Evolutionary conservation across 1,140 invertebrate species (phyloP), one percentile per base, ranked within the genome.

Genomic region (Achroia grisella): DNA sequence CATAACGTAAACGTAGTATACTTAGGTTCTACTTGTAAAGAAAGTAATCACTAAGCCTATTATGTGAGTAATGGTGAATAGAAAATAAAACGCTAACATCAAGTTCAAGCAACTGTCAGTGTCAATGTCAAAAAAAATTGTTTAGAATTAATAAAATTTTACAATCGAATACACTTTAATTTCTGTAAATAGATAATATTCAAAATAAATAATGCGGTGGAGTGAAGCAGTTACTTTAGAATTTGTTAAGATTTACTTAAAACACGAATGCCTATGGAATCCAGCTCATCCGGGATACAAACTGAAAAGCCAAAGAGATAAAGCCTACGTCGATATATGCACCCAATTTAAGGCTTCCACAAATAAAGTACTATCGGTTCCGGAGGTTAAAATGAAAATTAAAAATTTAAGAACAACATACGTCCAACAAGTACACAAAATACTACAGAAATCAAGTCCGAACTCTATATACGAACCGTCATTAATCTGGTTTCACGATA

Each of bases 201-300:
- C 1, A 15, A 37, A 32, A 12, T 13, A 8, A 23, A 69, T 54
- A 50, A 86, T 83, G 74, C 64, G 75, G 57, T 86, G 81, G 81
- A 77, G 70, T 47, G 82, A 85, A 64, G 54, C 67, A 30, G 62
- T 76, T 9, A 87, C 82, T 9, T 62, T 85, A 39, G 68, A 81
- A 56, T 88, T 88, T 48, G 84, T 87, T 4, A 84, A 78, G 64
- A 58, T 87, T 8, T 88, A 88, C 61, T 61, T 86, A 41, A 81
- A 81, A 49, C 67, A 82, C 40, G 80, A 86, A 54, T 85, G 80
- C 40, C 51, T 88, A 6, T 88, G 87, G 87, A 87, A 87, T 55
- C 74, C 82, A 10, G 55, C 62, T 12, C 73, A 86, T 51, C 52
- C 71, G 2, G 66, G 62, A 3, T 87, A 87, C 47, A 86, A 84